These are phyloP conservation scores for Nannoperca australis DNA, from an alignment of 2,797 vertebrate genomes.

Conservation along the genomic window DNA sequence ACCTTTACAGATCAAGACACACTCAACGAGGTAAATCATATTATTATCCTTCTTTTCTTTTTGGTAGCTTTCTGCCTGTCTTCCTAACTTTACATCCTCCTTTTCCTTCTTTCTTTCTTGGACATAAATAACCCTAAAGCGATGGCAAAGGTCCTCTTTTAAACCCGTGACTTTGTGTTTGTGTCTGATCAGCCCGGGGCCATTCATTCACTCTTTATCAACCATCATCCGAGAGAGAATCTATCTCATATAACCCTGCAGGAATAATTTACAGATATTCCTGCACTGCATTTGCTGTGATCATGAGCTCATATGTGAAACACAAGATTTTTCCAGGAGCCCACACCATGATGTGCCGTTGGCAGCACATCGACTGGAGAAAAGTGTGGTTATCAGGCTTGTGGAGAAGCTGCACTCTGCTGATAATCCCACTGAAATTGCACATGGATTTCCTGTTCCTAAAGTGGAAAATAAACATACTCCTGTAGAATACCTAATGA, in stretches of 20 bases:
- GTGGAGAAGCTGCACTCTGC: conserved; percentile 66
- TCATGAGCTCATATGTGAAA: conserved; percentile 40
- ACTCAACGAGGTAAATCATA: conserved; percentile 1
- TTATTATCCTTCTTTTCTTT: neutral
- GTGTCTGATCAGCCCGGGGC: conserved; percentile 24
- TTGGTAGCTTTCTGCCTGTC: neutral
- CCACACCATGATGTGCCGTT: conserved; percentile 34
- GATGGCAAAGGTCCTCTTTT: conserved; percentile 34
- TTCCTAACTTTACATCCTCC: neutral
- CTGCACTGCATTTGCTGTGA: conserved; percentile 26
- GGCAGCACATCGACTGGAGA: conserved; percentile 53
- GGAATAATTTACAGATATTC: conserved; percentile 23
- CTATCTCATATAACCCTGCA: neutral
- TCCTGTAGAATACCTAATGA: conserved; percentile 64
- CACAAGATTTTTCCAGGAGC: conserved; percentile 22
- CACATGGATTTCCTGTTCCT: conserved; percentile 80
- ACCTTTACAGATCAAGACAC: neutral
- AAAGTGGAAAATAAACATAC: conserved; percentile 74
- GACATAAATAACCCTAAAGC: conserved; percentile 21
- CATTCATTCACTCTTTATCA: conserved; percentile 15
- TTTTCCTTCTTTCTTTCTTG: neutral
- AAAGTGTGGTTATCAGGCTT: conserved; percentile 62
- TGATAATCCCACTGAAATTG: conserved; percentile 81
- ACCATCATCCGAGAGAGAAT: conserved; percentile 10
- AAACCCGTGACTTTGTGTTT: conserved; percentile 46